These are phyloP conservation scores for Axinella damicornis DNA, from an alignment of 37 sponge, comb jelly and placozoan genomes.

Conservation along the genomic window DNA sequence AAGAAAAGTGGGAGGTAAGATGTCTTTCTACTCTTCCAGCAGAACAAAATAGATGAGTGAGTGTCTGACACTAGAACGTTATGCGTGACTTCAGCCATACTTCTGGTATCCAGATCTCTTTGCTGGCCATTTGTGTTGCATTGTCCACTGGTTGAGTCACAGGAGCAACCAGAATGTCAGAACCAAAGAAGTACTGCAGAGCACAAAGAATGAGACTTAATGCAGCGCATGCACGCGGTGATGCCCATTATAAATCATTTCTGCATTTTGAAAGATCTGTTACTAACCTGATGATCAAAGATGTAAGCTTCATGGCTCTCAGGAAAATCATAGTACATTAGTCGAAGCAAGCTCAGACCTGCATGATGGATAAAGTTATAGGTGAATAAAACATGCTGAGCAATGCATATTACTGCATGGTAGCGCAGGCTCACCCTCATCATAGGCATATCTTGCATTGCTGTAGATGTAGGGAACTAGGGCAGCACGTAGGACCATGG, in stretches of 20 bases:
- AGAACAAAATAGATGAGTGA: no score
- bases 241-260: not conserved
- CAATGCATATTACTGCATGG: no score
- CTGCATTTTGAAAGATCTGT: not conserved
- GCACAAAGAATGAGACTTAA: not conserved
- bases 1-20: no score
- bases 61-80: no score
- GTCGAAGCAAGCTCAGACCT: constrained; percentile 70
- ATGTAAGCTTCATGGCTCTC: constrained; percentile 57
- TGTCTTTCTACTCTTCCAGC: no score
- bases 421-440: constrained; percentile 49
- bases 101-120: constrained; percentile 68
- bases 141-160: constrained; percentile 49
- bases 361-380: no score
- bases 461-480: constrained; percentile 83
- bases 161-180: constrained; percentile 54
- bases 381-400: no score
- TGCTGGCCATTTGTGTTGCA: constrained; percentile 12
- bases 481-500: constrained; percentile 46
- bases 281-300: constrained; percentile 24
- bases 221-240: not conserved
- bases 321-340: constrained; percentile 79
- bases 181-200: constrained; percentile 65
- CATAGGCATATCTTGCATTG: constrained; percentile 62
- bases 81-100: no score